Evolutionary conservation across 2,113 vertebrate genomes (phyloP).

Genomic region (Esox niger): DNA sequence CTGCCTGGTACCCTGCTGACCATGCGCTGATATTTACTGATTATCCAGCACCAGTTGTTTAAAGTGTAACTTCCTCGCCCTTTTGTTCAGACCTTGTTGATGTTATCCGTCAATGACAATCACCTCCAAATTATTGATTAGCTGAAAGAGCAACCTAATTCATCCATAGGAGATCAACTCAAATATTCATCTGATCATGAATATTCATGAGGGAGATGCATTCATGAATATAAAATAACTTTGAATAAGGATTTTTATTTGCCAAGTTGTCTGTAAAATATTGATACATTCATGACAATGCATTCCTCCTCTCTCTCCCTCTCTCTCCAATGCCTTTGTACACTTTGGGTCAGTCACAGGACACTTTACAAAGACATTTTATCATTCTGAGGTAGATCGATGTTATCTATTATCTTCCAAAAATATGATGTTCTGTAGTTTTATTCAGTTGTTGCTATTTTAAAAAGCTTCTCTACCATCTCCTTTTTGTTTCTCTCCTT

Average conservation of each 20-base stretch:
- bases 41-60: background rate
- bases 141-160: slow-evolving; percentile 68
- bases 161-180: slow-evolving; percentile 59
- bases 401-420: no score
- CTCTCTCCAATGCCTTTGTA: background rate
- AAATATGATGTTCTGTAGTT: no score
- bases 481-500: no score
- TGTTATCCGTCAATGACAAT: slow-evolving; percentile 46
- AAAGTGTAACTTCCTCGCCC: slow-evolving; percentile 4
- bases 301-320: background rate
- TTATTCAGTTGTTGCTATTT: no score
- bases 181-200: slow-evolving; percentile 68
- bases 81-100: slow-evolving; percentile 41
- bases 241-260: slow-evolving; percentile 61
- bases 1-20: background rate
- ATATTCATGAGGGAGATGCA: slow-evolving; percentile 66
- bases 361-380: no score
- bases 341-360: background rate
- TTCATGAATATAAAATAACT: slow-evolving; percentile 65
- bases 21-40: background rate
- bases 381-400: no score
- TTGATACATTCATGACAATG: slow-evolving; percentile 60
- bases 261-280: slow-evolving; percentile 64
- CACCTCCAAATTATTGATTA: slow-evolving; percentile 69
- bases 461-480: no score